Conservation (phyloP, 2,113 vertebrate genomes). For the Sorex fumeus region DNA sequence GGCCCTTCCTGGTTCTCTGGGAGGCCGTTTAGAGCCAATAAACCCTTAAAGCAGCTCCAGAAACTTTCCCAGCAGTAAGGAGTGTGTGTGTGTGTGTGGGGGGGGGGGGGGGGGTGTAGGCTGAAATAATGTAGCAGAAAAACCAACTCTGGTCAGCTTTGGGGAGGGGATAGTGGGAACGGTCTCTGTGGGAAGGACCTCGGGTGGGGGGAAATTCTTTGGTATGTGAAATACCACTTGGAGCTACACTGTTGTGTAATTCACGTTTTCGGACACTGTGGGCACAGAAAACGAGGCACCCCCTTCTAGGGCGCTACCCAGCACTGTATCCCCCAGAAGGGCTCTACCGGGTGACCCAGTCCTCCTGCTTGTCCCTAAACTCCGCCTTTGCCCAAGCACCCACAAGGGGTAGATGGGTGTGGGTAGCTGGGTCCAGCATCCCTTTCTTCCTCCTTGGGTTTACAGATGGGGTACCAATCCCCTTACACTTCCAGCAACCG, state of each 20-base stretch:
- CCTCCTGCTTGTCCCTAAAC: background rate
- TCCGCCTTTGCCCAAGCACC: fast-evolving
- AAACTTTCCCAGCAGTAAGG: background rate
- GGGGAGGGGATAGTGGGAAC: background rate
- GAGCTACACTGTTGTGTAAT: too few relatives aligned
- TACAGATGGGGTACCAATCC: background rate
- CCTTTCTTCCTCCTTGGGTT: background rate
- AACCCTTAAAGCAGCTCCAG: background rate
- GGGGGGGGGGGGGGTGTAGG: fast-evolving
- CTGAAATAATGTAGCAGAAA: background rate
- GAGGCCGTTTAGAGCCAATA: background rate
- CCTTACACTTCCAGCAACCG: background rate
- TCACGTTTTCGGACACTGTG: too few relatives aligned
- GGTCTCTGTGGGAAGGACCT: background rate
- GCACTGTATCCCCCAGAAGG: background rate
- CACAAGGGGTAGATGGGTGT: background rate
- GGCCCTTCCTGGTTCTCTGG: background rate
- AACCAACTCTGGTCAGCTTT: too few relatives aligned
- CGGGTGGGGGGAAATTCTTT: background rate
- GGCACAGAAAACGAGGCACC: too few relatives aligned
- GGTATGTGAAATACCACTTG: background rate
- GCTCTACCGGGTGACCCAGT: fast-evolving
- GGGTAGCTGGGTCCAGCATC: background rate
- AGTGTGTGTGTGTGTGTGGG: too few relatives aligned
- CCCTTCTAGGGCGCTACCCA: too few relatives aligned